Evolutionary conservation across 37 sponge, comb jelly and placozoan genomes (phyloP).

Genomic region (Dysidea cf. avara): DNA sequence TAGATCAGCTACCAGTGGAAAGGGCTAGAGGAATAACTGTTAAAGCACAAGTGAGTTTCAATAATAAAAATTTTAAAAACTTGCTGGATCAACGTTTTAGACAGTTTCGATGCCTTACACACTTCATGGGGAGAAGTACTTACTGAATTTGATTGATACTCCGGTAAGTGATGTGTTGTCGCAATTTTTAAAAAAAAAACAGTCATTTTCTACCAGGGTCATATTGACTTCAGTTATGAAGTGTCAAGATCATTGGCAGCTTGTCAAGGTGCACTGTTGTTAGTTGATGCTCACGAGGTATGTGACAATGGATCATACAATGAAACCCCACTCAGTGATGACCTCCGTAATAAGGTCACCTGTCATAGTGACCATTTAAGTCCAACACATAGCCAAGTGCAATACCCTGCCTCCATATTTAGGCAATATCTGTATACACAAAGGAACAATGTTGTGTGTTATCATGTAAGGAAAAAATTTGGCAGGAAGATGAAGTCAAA

Average conservation of each 20-base stretch:
- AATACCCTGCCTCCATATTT: no score
- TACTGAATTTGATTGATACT: constrained; percentile 96
- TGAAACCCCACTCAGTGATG: no score
- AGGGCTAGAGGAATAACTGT: constrained; percentile 96
- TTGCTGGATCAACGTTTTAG: constrained; percentile 7
- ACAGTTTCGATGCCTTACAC: constrained; percentile 75
- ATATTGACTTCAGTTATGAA: constrained; percentile 96
- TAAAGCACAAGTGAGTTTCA: constrained; percentile 71
- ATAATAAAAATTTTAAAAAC: background rate
- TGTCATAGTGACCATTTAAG: no score
- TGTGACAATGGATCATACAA: background rate
- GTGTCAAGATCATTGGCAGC: constrained; percentile 90
- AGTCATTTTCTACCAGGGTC: constrained; percentile 57
- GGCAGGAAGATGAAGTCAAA: no score
- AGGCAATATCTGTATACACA: no score
- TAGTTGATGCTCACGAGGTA: constrained; percentile 95
- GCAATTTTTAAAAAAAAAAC: background rate
- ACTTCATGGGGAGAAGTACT: constrained; percentile 47
- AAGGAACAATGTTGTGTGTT: no score
- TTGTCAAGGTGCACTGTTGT: constrained; percentile 87
- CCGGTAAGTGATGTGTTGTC: constrained; percentile 63
- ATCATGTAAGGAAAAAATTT: no score
- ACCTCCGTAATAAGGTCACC: no score
- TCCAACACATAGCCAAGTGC: no score
- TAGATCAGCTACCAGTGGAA: constrained; percentile 94